These are phyloP conservation scores for Dryas iulia DNA, from an alignment of 1,140 invertebrate species.

Conservation along the genomic window DNA sequence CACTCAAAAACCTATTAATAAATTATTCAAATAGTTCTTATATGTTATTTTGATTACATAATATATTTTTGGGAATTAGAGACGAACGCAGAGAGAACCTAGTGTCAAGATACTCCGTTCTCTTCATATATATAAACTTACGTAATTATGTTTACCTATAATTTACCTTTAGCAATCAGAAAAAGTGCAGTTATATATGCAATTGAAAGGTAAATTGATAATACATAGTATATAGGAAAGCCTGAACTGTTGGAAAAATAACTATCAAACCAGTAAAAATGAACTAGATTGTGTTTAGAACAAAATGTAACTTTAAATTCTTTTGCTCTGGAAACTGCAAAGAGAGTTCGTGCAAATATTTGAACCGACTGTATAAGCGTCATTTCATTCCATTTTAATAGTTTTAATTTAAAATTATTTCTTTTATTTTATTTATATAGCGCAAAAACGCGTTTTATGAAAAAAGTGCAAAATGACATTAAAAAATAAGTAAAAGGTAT, in stretches of 20 bases:
- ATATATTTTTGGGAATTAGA: no score
- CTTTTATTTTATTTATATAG: neutral
- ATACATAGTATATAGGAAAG: no score
- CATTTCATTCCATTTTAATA: neutral
- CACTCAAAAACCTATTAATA: slow-evolving; percentile 29
- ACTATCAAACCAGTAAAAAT: neutral
- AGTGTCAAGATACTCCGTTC: no score
- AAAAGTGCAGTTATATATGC: no score
- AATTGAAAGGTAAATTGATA: no score
- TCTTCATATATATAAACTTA: no score
- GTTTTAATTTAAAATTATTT: neutral
- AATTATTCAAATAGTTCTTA: neutral
- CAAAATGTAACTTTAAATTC: neutral
- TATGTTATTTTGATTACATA: neutral
- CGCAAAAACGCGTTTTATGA: neutral
- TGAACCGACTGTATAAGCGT: neutral
- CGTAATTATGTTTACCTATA: no score
- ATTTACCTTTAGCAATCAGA: no score
- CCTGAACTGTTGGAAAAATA: no score
- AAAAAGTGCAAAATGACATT: neutral
- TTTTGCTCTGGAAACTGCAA: neutral
- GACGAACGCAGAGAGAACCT: no score
- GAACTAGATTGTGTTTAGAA: neutral
- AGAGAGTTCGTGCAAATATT: slow-evolving; percentile 9
- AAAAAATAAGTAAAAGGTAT: neutral